Base-by-base conservation (phyloP, 2,797 vertebrate species). In the Rhadinocentrus ornatus region DNA sequence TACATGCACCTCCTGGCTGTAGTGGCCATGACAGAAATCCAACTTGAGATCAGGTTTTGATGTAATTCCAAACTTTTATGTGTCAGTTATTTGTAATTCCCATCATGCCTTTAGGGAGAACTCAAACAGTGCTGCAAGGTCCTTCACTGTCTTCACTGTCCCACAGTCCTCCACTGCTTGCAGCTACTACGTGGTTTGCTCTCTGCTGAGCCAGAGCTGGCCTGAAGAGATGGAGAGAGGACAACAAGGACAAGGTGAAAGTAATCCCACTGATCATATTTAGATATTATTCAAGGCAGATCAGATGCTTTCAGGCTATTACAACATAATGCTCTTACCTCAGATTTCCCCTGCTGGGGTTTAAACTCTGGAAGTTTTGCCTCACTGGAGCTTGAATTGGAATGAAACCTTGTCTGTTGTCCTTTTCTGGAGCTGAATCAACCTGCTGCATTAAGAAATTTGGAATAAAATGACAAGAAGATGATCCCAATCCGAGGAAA, bases 71-170 rank as follows among this genome's bases (percentile, higher is more conserved):
- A 35, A 34, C 20, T 20, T 74, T 35, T 2, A 18, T 62, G 27
- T 15, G 20, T 48, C 58, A 41, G 22, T 66, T 57, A 62, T 56
- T 34, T 12, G 15, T n/a, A 48, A 34, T 12, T 32, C 4, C 2
- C 34, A 44, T 66, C 34, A n/a, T 27, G 59, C 52, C 32, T 63
- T 31, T 18, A 16, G 20, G 32, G 7, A 6, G 52, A 11, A 44
- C 37, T 93, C 82, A 95, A 44, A 95, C 94, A 0, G 93, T 94
- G 86, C 94, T 95, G 90, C 94, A 95, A 44, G 94, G 94, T 9
- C 91, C 94, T 75, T 95, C 94, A 12, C 93, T 95, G 86, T 95
- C 94, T 71, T 95, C 93, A 0, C 94, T 94, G 75, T 95, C 92
- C 94, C 93, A 94, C 71, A 91, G 10, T 54, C 83, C 85, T 63